phyloP scores from a whole-genome alignment of 2,113 vertebrate genomes.

The Calonectris borealis region DNA sequence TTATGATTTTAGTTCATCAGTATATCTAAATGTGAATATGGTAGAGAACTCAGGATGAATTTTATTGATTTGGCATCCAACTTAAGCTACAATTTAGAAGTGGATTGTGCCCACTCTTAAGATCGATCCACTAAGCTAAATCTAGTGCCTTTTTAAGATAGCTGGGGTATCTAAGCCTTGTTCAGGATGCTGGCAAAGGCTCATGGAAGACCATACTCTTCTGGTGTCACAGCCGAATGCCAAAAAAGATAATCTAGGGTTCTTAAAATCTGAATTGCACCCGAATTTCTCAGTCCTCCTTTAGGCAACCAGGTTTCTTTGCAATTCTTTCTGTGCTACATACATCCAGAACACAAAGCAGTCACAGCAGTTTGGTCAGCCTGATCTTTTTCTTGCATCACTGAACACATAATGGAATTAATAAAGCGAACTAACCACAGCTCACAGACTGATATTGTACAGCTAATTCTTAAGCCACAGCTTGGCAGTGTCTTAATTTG shows the following conservation, averaged over 20 bases:
- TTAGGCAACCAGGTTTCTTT: not conserved
- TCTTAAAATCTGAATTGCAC: not conserved
- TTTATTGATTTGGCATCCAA: not conserved
- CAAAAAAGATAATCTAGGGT: not conserved
- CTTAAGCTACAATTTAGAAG: not conserved
- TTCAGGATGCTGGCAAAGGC: not conserved
- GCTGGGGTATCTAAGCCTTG: not conserved
- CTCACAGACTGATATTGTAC: not conserved
- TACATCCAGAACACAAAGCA: not conserved
- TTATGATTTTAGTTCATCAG: not conserved
- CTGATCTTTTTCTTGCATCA: not conserved
- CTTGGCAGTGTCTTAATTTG: not conserved
- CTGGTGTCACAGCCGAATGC: not conserved
- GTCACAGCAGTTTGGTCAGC: not conserved
- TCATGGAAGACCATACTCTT: not conserved
- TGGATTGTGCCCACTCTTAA: not conserved
- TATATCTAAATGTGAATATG: not conserved
- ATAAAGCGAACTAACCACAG: not conserved
- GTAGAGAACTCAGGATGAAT: not conserved
- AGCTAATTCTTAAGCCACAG: not conserved
- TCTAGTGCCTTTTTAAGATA: not conserved
- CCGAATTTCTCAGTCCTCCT: not conserved
- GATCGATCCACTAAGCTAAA: not conserved
- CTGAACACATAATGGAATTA: not conserved
- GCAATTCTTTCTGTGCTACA: not conserved